Conservation (phyloP, 2,797 vertebrate species). For the Gadopsis marmoratus region DNA sequence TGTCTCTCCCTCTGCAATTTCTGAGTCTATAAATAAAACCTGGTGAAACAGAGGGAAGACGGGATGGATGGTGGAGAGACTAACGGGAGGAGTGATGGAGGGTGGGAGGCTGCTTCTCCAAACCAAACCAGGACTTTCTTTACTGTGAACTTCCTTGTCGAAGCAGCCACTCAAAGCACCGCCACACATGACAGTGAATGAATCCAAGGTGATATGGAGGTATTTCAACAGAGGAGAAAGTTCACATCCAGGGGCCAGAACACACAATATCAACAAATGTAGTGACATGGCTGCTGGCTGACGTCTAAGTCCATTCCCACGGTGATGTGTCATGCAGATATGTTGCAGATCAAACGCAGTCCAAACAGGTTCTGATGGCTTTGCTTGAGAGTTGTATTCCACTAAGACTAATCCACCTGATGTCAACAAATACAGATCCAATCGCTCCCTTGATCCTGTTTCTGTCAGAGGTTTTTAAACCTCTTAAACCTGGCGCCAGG, state of each 20-base stretch:
- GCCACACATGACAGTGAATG: not conserved
- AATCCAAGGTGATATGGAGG: conserved; percentile 34
- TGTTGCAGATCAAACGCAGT: conserved; percentile 43
- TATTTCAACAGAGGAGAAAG: conserved; percentile 38
- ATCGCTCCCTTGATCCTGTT: conserved; percentile 16
- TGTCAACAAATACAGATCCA: conserved; percentile 29
- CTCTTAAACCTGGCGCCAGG: conserved; percentile 13
- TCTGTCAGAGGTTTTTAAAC: conserved; percentile 16
- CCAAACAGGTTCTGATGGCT: conserved; percentile 50
- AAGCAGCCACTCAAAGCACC: conserved; percentile 15
- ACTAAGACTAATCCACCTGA: conserved; percentile 6
- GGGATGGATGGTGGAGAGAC: conserved; percentile 29
- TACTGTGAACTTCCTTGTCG: not conserved
- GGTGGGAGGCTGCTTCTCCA: conserved; percentile 30
- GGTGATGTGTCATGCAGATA: conserved; percentile 62
- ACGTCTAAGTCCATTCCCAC: conserved; percentile 10
- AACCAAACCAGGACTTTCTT: conserved; percentile 12
- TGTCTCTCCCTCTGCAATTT: conserved; percentile 57
- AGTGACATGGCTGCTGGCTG: conserved; percentile 42
- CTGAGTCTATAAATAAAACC: conserved; percentile 78
- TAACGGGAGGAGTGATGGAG: conserved; percentile 18
- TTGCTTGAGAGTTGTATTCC: conserved; percentile 29
- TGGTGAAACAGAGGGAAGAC: conserved; percentile 60
- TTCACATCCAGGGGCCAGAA: conserved; percentile 53
- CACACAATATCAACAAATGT: conserved; percentile 30